Evolutionary conservation across 1,140 invertebrate genomes (phyloP), one percentile per base, ranked within the genome.

Genomic region (Heliconius hewitsoni): DNA sequence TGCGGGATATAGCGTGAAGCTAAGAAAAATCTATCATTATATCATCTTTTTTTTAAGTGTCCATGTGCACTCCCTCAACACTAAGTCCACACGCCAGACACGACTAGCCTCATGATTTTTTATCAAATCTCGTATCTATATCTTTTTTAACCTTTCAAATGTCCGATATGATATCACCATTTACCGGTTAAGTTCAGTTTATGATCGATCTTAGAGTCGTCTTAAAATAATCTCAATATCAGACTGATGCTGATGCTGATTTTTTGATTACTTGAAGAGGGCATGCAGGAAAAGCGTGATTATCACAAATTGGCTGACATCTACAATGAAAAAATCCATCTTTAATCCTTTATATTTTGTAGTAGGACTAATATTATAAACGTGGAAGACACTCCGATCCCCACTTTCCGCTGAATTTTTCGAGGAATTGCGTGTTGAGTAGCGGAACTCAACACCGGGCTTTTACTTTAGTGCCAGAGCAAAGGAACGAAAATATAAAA

Each of bases 111-210:
- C 60, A 66, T 66, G 60, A 66, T 66, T 16, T 30, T n/a, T 66
- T 57, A 23, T 30, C 55, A 60, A 30, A 66, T 66, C 42, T 46
- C 3, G 16, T 46, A 46, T 46, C 42, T n/a, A 30, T 8, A 66
- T 66, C 60, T 66, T 57, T 57, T 57, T 30, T 66, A 66, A 66
- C 60, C 60, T 66, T 66, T 27, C 23, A 66, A 30, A 66, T 30
- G 60, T 66, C 60, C 60, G 60, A 66, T 66, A 27, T 60, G 57
- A 23, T 66, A 30, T 2, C 37, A 73, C 11, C 6, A 23, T 11
- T 73, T 46, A 73, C 34, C n/a, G 34, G 72, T 73, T 73, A 50
- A 46, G 3, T 73, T 50, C n/a, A 50, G 50, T 73, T 50, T 16
- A 73, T 46, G 72, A 66, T 66, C 60, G 60, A 66, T 66, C 60